phyloP scores from a whole-genome alignment of 2,888 invertebrate genomes.

The Thereva unica region DNA sequence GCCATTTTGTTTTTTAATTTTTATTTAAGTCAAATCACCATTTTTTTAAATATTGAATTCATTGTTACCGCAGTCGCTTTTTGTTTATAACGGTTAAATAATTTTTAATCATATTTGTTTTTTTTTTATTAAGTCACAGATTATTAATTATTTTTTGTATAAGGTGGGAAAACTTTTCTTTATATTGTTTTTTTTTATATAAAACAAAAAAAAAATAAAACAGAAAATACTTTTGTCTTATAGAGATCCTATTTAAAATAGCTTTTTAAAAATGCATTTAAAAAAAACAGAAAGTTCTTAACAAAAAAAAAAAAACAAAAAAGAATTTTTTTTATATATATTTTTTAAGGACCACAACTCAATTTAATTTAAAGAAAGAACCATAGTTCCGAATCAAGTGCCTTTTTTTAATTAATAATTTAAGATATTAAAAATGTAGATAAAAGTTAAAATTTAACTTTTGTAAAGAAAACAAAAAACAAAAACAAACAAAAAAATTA shows the following conservation, averaged over 20 bases:
- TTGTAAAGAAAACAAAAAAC: no score
- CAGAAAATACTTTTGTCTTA: not conserved
- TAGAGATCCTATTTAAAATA: no score
- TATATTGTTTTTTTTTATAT: not conserved
- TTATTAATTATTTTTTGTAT: slow-evolving; percentile 20
- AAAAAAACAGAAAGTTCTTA: no score
- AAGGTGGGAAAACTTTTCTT: not conserved
- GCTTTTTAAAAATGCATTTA: no score
- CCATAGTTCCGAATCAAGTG: slow-evolving; percentile 41
- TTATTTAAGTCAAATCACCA: slow-evolving; percentile 4
- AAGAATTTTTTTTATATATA: slow-evolving; percentile 14
- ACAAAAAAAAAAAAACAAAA: not conserved
- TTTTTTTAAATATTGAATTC: not conserved
- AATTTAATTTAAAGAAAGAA: slow-evolving; percentile 20
- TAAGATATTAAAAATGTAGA: slow-evolving; percentile 20
- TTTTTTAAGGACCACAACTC: slow-evolving; percentile 23
- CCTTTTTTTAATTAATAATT: slow-evolving; percentile 36
- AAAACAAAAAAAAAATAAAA: not conserved
- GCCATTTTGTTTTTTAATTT: slow-evolving; percentile 24
- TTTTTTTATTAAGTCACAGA: slow-evolving; percentile 40
- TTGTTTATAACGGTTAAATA: slow-evolving; percentile 23
- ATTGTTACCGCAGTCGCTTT: slow-evolving; percentile 39
- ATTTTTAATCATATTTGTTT: slow-evolving; percentile 18
- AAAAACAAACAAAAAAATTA: not conserved
- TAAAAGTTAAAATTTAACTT: not conserved